Evolutionary conservation across 2,888 invertebrate species (phyloP).

Genomic region (Drosophila recens): DNA sequence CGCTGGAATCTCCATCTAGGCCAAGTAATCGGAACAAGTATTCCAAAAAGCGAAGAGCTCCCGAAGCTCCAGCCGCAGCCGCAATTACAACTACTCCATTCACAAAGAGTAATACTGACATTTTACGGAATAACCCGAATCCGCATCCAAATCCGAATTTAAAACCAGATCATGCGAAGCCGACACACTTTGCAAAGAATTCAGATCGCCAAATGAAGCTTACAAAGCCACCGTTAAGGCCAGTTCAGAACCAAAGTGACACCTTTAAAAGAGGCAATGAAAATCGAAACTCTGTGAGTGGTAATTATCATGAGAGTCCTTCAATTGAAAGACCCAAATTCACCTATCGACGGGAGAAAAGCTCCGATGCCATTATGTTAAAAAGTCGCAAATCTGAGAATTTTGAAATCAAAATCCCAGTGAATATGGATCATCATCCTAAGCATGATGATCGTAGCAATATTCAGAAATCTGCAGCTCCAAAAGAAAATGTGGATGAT

Average conservation of each 20-base stretch:
- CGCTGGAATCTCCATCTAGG: slow-evolving; percentile 30
- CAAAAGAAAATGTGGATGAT: slow-evolving; percentile 29
- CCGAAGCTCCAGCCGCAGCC: slow-evolving; percentile 80
- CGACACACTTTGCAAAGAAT: slow-evolving; percentile 87
- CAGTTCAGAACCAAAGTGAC: slow-evolving; percentile 16
- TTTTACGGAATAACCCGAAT: slow-evolving; percentile 16
- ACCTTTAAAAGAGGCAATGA: slow-evolving; percentile 30
- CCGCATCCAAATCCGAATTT: background rate
- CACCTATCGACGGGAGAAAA: slow-evolving; percentile 70
- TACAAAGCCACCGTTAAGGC: slow-evolving; percentile 14
- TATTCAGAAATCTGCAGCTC: slow-evolving; percentile 1
- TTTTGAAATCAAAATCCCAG: slow-evolving; percentile 9
- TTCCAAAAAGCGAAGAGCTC: slow-evolving; percentile 91
- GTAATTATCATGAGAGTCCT: slow-evolving; percentile 21
- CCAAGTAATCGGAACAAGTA: slow-evolving; percentile 85
- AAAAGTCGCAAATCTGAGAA: slow-evolving; percentile 43
- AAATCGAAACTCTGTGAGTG: slow-evolving; percentile 44
- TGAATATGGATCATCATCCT: slow-evolving; percentile 11
- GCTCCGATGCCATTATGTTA: slow-evolving; percentile 69
- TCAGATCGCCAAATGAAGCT: slow-evolving; percentile 86
- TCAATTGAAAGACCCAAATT: slow-evolving; percentile 10
- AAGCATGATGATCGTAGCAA: background rate
- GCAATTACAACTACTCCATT: background rate
- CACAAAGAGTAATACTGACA: slow-evolving; percentile 6
- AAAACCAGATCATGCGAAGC: slow-evolving; percentile 85